Evolutionary conservation across 2,797 vertebrate species (phyloP), one percentile per base, ranked within the genome.

Genomic region (Halcyon chelicuti): DNA sequence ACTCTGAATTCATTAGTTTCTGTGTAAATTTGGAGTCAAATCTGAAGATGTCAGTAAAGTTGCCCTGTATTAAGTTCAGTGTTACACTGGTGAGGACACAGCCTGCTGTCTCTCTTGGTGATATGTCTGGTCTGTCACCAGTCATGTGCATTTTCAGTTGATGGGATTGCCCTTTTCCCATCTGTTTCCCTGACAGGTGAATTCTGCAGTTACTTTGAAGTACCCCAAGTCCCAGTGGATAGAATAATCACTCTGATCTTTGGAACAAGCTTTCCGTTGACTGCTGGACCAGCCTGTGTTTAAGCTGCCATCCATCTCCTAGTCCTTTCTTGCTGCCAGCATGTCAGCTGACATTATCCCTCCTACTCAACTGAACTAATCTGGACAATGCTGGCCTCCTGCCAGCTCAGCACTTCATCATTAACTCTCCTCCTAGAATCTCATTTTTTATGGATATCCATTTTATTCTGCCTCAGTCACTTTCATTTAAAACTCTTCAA

Each of bases 401-500:
- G 52, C 76, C 86, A 95, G 44, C 55, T 60, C 15, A 1, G 29
- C 46, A 71, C 63, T 96, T 93, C 86, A 90, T 93, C 88, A 70
- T 81, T 89, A 78, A 63, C 49, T 96, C 68, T 67, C 85, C 57
- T 80, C 44, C 35, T 68, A 37, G 67, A 75, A 29, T 66, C 78
- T 88, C 35, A 58, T 90, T 70, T 58, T 89, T 90, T 65, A 23
- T 68, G 35, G 78, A 60, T 70, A 92, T 86, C 65, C n/a, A 55
- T 93, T 97, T 96, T 90, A 94, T 95, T 95, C 76, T 96, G 61
- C 84, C 52, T 71, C 40, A 91, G 63, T 57, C 46, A 67, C 63
- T 95, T 96, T 78, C 23, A 95, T 93, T 89, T 96, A 94, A 93
- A 91, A 88, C 73, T 90, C 55, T 63, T 93, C 89, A 86, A 55